Base-by-base conservation (phyloP, 2,113 vertebrate genomes). In the Coreoperca whiteheadi region DNA sequence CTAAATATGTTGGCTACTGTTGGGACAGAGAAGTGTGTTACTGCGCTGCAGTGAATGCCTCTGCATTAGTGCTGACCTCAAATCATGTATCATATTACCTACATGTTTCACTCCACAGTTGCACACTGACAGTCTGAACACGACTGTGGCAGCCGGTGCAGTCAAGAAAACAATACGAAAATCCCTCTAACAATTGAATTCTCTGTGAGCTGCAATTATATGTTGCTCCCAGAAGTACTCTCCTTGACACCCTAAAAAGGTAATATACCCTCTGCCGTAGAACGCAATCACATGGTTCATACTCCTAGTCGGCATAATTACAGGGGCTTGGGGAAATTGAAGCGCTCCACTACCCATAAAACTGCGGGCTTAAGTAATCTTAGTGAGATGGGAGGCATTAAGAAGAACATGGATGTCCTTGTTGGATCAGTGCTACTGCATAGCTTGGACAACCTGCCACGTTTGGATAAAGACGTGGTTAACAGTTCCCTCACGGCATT, bases 161-260 rank as follows among this genome's bases (percentile, higher is more conserved):
- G 85, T 91, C 90, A 88, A 82, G 89, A 89, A 92, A 91, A 94
- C 92, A 91, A 91, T 91, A 84, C 90, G 88, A 91, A 87, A 92
- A 88, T 92, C 81, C 85, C 73, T 79, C 89, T 85, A 81, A 85
- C 88, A 85, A 89, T 91, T 82, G 87, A 92, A 92, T 88, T 74
- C 82, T 85, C 82, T 56, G 74, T 46, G 21, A 86, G 86, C 85
- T 80, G 86, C 93, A 94, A 94, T 92, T 89, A 92, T 51, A 74
- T 51, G 78, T 53, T 67, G 72, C 66, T 87, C 89, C 82, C 86
- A 0, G 74, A 91, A 90, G 89, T 83, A 48, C 79, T 88, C 81
- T 88, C 87, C 80, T 90, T 86, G 91, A 92, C 84, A 89, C 79
- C 82, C 86, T 91, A 86, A 91, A 92, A 88, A 91, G 81, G 78